Conservation (phyloP, 1,140 invertebrate species). For the Acarapis woodi region DNA sequence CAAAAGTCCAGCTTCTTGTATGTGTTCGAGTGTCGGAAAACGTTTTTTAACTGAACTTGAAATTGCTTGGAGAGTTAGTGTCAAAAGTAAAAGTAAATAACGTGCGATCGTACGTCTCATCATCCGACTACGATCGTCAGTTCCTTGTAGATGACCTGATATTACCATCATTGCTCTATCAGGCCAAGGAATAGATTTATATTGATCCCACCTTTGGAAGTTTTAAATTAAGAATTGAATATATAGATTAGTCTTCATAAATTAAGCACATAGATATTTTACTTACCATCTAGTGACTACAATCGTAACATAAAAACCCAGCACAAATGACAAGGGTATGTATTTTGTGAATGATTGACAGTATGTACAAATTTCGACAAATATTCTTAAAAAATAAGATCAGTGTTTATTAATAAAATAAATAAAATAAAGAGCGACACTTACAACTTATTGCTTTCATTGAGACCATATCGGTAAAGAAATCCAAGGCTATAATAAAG, state of each 20-base stretch:
- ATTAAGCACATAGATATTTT: no score
- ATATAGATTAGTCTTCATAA: no score
- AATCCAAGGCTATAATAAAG: conserved; percentile 14
- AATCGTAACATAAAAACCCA: conserved; percentile 70
- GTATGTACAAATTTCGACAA: conserved; percentile 40
- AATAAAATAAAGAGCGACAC: conserved; percentile 4
- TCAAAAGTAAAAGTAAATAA: conserved; percentile 46
- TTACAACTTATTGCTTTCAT: conserved; percentile 14
- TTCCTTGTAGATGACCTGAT: conserved; percentile 27
- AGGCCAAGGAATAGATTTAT: conserved; percentile 19
- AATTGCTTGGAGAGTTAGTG: conserved; percentile 47
- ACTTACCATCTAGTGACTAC: conserved; percentile 75
- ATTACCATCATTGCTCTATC: conserved; percentile 20
- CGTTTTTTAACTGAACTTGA: conserved; percentile 66
- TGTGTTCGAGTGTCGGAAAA: conserved; percentile 57
- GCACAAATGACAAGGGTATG: conserved; percentile 52
- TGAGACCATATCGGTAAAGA: conserved; percentile 13
- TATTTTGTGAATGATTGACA: conserved; percentile 43
- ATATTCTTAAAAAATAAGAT: conserved; percentile 22
- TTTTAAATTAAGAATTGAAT: no score
- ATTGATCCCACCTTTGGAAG: conserved; percentile 74
- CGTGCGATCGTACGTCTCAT: conserved; percentile 61
- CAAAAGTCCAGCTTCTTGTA: conserved; percentile 60
- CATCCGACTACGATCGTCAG: conserved; percentile 52
- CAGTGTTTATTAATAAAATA: background rate